phyloP scores from a whole-genome alignment of 2,888 invertebrate species.

The Notodonta ziczac region DNA sequence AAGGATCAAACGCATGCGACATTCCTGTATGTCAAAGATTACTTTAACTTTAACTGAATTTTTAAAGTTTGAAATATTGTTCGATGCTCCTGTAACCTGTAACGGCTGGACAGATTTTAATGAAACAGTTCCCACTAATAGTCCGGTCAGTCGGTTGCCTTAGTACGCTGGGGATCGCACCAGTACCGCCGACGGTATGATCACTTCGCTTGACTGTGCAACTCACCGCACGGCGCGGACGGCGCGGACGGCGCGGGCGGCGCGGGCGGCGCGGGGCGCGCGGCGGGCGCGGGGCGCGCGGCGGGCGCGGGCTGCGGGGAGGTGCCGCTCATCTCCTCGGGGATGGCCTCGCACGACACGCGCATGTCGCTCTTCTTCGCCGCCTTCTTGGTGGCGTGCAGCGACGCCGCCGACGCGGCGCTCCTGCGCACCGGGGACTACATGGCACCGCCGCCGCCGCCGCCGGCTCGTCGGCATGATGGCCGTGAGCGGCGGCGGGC shows the following conservation, averaged over 20 bases:
- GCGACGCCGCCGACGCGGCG: slow-evolving; percentile 54
- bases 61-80: no score
- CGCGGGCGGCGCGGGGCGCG: slow-evolving; percentile 26
- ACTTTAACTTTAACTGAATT: no score
- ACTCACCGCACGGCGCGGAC: slow-evolving; percentile 56
- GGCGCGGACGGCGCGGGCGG: slow-evolving; percentile 38
- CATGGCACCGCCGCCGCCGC: background rate
- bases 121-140: no score
- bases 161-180: no score
- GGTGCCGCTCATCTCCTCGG: slow-evolving; percentile 93
- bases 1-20: no score
- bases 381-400: slow-evolving; percentile 84
- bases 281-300: slow-evolving; percentile 11
- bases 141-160: no score
- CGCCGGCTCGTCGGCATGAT: no score
- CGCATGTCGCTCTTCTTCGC: slow-evolving; percentile 91
- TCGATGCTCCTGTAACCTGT: no score
- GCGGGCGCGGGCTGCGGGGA: slow-evolving; percentile 84
- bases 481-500: background rate
- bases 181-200: no score
- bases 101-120: no score
- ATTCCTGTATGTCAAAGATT: no score
- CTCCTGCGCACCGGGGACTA: slow-evolving; percentile 2
- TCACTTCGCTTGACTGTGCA: no score
- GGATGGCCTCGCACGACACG: slow-evolving; percentile 95